Percentiles rank a stretch among this genome's conserved stretches.
Conservation (phyloP, 2,797 vertebrate species). For the Melanotaenia trifasciata region DNA sequence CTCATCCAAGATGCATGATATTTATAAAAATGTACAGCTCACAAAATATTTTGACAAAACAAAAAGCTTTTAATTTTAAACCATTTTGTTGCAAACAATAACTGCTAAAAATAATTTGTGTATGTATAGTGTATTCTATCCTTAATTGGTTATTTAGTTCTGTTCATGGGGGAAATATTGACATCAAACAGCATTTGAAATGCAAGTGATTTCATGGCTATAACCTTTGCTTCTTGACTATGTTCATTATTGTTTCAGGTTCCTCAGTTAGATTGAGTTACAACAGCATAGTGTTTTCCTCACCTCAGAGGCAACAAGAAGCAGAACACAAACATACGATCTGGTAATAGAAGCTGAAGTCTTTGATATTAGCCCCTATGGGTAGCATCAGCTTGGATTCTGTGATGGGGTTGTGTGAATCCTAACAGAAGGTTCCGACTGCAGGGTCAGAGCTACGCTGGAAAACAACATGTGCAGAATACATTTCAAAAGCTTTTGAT, state of each 20-base stretch:
- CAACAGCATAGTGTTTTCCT: constrained; percentile 43
- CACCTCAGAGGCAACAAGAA: constrained; percentile 44
- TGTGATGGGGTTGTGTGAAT: constrained; percentile 56
- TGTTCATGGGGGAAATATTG: neutral
- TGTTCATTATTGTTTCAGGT: constrained; percentile 54
- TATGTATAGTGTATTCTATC: constrained; percentile 1
- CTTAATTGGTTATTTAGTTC: constrained; percentile 6
- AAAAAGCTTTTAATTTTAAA: neutral
- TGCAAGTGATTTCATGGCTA: constrained; percentile 16
- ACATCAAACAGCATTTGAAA: constrained; percentile 41
- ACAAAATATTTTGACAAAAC: neutral
- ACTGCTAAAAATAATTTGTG: constrained; percentile 7
- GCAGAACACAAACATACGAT: constrained; percentile 50
- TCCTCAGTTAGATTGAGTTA: constrained; percentile 29
- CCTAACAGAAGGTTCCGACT: constrained; percentile 66
- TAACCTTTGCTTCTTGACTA: constrained; percentile 45
- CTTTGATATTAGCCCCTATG: constrained; percentile 77
- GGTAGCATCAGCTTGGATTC: constrained; percentile 65
- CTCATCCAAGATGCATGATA: no score
- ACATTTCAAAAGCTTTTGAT: constrained; percentile 77
- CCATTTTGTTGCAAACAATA: neutral
- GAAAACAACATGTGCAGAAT: constrained; percentile 72
- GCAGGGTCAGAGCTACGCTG: constrained; percentile 70
- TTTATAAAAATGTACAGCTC: no score
- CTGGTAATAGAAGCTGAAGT: constrained; percentile 64